phyloP scores from a whole-genome alignment of 2,888 invertebrate species.

The Tachina fera region DNA sequence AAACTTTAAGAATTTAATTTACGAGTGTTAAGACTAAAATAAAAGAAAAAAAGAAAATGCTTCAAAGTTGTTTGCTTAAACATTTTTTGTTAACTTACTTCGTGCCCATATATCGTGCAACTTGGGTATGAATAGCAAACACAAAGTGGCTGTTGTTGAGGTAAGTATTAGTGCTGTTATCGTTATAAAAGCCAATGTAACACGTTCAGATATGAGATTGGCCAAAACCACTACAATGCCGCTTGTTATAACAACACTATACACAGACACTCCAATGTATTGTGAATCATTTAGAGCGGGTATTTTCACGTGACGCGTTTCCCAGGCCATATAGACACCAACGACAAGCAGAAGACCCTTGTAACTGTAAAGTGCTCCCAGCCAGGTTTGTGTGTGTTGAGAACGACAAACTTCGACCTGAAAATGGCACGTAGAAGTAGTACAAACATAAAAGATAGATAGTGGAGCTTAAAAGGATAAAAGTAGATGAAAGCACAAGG shows the following conservation, averaged over 20 bases:
- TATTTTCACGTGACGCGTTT: slow-evolving; percentile 95
- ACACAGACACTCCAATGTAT: slow-evolving; percentile 96
- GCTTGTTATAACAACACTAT: slow-evolving; percentile 94
- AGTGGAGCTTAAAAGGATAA: neutral
- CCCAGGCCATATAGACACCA: slow-evolving; percentile 98
- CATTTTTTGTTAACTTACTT: slow-evolving; percentile 83
- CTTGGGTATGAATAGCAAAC: slow-evolving; percentile 94
- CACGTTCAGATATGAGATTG: slow-evolving; percentile 92
- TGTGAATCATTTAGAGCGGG: slow-evolving; percentile 96
- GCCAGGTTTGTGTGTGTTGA: slow-evolving; percentile 93
- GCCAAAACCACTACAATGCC: slow-evolving; percentile 93
- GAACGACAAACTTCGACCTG: slow-evolving; percentile 95
- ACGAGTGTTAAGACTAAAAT: neutral
- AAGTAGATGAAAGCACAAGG: neutral
- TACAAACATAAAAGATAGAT: neutral
- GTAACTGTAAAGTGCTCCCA: slow-evolving; percentile 94
- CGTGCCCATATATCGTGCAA: slow-evolving; percentile 88
- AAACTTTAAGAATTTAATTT: neutral
- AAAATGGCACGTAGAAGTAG: slow-evolving; percentile 70
- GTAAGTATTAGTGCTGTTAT: slow-evolving; percentile 92
- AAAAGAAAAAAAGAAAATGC: neutral
- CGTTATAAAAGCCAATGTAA: slow-evolving; percentile 91
- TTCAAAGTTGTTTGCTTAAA: no score
- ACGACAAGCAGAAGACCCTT: slow-evolving; percentile 94
- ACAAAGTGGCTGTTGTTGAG: slow-evolving; percentile 93